phyloP scores from a whole-genome alignment of 2,888 invertebrate species.

The Hecatera dysodea region DNA sequence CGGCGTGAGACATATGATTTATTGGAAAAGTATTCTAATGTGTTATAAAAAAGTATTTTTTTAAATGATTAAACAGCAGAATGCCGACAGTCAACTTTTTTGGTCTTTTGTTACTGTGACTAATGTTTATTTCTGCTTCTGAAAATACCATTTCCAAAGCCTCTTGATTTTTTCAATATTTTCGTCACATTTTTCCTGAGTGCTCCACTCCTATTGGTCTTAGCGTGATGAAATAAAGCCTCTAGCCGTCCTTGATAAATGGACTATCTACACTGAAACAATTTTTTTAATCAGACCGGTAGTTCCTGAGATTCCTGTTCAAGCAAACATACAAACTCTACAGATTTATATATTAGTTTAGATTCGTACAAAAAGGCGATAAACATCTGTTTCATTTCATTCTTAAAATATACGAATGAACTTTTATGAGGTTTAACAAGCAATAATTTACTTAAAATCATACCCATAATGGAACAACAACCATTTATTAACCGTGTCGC shows the following conservation, averaged over 20 bases:
- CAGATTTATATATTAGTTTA: not conserved
- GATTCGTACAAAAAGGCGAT: constrained; percentile 1
- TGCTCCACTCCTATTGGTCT: no score
- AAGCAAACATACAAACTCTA: no score
- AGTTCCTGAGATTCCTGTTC: no score
- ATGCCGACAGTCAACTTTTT: not conserved
- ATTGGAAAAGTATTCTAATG: constrained; percentile 38
- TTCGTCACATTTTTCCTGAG: no score
- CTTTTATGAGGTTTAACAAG: constrained; percentile 39
- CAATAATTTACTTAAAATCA: constrained; percentile 49
- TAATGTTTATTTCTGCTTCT: not conserved
- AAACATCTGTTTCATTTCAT: constrained; percentile 8
- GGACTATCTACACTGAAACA: no score
- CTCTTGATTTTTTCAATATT: no score
- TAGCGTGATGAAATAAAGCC: no score
- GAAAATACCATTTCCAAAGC: not conserved
- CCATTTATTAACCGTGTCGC: constrained; percentile 49
- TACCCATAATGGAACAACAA: constrained; percentile 32
- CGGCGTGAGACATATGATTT: constrained; percentile 32
- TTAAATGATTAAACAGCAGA: not conserved
- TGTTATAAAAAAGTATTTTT: constrained; percentile 20
- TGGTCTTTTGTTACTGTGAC: constrained; percentile 8
- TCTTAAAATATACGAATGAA: constrained; percentile 14
- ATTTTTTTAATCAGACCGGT: no score
- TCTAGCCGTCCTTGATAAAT: no score